Evolutionary conservation across 2,888 invertebrate species (phyloP).

Genomic region (Pterostichus madidus): DNA sequence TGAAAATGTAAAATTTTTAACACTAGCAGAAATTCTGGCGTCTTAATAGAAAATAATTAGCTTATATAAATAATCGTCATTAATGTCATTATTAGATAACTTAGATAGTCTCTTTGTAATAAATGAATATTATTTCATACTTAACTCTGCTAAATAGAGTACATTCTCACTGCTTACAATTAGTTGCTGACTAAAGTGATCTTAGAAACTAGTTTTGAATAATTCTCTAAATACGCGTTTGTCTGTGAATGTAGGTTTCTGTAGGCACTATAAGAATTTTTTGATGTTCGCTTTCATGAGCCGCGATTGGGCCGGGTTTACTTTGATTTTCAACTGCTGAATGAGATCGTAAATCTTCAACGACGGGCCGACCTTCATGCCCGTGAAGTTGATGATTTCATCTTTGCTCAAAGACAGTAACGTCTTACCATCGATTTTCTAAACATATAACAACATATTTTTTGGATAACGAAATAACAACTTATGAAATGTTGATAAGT

Average conservation of each 20-base stretch:
- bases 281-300: constrained; percentile 82
- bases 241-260: constrained; percentile 33
- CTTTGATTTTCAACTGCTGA: constrained; percentile 92
- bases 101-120: constrained; percentile 29
- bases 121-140: constrained; percentile 31
- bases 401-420: constrained; percentile 92
- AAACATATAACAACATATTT: constrained; percentile 71
- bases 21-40: constrained; percentile 17
- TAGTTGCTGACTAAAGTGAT: constrained; percentile 41
- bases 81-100: constrained; percentile 7
- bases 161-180: constrained; percentile 33
- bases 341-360: constrained; percentile 95
- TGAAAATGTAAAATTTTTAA: constrained; percentile 58
- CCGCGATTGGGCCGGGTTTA: constrained; percentile 86
- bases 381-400: constrained; percentile 92
- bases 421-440: constrained; percentile 90
- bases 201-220: constrained; percentile 41
- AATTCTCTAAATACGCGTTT: constrained; percentile 43
- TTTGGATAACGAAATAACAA: not conserved
- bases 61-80: constrained; percentile 39
- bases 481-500: not conserved
- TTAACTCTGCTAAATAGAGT: constrained; percentile 24
- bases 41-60: constrained; percentile 28
- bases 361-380: constrained; percentile 97
- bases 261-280: constrained; percentile 82